A percentile compares a stretch with the other conserved stretches of the same genome.
phyloP scores from a whole-genome alignment of 2,113 vertebrate genomes.

The Anhinga rufa region DNA sequence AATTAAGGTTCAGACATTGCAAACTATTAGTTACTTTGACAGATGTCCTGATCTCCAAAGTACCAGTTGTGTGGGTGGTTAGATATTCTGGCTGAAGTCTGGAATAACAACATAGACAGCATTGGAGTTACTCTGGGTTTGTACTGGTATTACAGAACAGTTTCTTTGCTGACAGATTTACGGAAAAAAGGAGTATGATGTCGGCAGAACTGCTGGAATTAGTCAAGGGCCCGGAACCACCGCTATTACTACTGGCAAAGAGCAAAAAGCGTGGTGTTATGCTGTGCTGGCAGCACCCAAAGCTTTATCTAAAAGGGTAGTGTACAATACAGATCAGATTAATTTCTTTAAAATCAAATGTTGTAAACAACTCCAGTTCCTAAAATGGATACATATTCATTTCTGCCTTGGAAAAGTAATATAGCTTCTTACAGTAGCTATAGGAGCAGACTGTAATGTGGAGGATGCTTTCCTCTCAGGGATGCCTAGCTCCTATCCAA shows the following conservation, averaged over 20 bases:
- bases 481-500: neutral
- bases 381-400: neutral
- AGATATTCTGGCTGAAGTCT: neutral
- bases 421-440: neutral
- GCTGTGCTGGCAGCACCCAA: neutral
- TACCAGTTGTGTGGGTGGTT: neutral
- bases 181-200: neutral
- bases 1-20: neutral
- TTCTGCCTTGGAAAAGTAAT: neutral
- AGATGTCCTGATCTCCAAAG: neutral
- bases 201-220: neutral
- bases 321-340: neutral
- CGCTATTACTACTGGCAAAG: neutral
- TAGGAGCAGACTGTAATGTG: neutral
- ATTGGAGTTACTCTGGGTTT: neutral
- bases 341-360: neutral
- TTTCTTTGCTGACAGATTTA: neutral
- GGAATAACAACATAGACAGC: neutral
- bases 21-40: neutral
- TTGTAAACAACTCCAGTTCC: constrained; percentile 1
- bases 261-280: neutral
- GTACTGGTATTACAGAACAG: neutral
- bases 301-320: neutral
- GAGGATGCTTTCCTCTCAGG: constrained; percentile 15
- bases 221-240: neutral